These are phyloP conservation scores for Drosophila kepulauana DNA, from an alignment of 1,140 invertebrate genomes.

Conservation along the genomic window DNA sequence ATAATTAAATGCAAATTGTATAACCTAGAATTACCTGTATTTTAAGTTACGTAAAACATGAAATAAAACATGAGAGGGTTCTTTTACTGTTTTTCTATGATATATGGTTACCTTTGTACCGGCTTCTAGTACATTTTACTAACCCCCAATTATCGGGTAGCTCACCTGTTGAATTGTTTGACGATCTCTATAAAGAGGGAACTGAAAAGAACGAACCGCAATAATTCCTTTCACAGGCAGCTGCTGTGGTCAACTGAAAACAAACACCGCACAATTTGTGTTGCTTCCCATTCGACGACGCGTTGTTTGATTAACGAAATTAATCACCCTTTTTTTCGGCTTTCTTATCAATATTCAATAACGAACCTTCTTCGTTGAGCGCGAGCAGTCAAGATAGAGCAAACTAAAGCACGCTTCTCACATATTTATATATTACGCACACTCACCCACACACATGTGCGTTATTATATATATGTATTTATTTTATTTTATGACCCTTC, in stretches of 20 bases:
- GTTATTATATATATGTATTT: not conserved
- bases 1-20: not conserved
- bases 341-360: slow-evolving; percentile 30
- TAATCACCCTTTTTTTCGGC: slow-evolving; percentile 44
- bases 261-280: slow-evolving; percentile 18
- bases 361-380: not conserved
- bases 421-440: slow-evolving; percentile 17
- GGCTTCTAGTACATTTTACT: not conserved
- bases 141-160: not conserved
- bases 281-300: slow-evolving; percentile 14
- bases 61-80: not conserved
- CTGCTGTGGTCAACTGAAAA: slow-evolving; percentile 56
- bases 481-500: slow-evolving; percentile 20
- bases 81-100: not conserved
- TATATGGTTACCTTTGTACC: slow-evolving; percentile 1
- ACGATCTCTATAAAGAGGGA: not conserved
- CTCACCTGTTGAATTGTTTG: slow-evolving; percentile 24
- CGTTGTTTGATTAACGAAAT: slow-evolving; percentile 29
- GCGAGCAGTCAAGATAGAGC: slow-evolving; percentile 21
- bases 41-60: slow-evolving; percentile 4
- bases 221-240: slow-evolving; percentile 15
- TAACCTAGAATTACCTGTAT: slow-evolving; percentile 18
- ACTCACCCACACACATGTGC: not conserved
- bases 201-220: not conserved
- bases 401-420: slow-evolving; percentile 18